A percentile compares a stretch with the other conserved stretches of the same genome.
These are phyloP conservation scores for Polypedilum pembai DNA, from an alignment of 1,140 invertebrate species.

Conservation along the genomic window DNA sequence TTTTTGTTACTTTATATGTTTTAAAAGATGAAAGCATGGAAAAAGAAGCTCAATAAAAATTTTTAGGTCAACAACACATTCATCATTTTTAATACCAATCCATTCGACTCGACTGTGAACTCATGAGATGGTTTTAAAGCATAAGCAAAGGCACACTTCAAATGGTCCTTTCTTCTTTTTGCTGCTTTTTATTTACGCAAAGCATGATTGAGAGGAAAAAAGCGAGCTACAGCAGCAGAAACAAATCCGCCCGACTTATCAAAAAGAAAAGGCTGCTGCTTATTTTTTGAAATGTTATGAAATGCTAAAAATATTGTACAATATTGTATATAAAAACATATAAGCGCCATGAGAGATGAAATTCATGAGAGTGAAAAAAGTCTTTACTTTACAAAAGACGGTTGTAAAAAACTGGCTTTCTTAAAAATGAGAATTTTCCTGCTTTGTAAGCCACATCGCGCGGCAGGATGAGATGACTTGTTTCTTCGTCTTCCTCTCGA, in stretches of 20 bases:
- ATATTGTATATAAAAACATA: neutral
- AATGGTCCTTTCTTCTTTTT: neutral
- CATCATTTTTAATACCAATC: slow-evolving; percentile 12
- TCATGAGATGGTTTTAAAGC: neutral
- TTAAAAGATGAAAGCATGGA: neutral
- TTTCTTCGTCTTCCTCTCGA: slow-evolving; percentile 2
- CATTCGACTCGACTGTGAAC: neutral
- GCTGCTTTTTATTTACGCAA: neutral
- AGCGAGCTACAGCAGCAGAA: neutral
- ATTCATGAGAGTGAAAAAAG: neutral
- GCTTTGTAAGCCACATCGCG: slow-evolving; percentile 4
- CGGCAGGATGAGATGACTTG: neutral
- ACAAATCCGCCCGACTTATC: slow-evolving; percentile 15
- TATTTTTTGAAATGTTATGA: neutral
- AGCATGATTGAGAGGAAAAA: too few relatives aligned
- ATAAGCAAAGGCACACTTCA: neutral
- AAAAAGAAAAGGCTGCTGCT: neutral
- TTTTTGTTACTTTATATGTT: too few relatives aligned
- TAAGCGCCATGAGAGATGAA: neutral
- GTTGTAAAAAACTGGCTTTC: neutral
- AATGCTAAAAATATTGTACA: neutral
- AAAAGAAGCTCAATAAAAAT: slow-evolving; percentile 2
- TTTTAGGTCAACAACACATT: slow-evolving; percentile 1
- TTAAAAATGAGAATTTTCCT: neutral
- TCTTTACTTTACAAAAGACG: neutral